Conservation (phyloP, 2,113 vertebrate species). For the Bubalus kerabau region DNA sequence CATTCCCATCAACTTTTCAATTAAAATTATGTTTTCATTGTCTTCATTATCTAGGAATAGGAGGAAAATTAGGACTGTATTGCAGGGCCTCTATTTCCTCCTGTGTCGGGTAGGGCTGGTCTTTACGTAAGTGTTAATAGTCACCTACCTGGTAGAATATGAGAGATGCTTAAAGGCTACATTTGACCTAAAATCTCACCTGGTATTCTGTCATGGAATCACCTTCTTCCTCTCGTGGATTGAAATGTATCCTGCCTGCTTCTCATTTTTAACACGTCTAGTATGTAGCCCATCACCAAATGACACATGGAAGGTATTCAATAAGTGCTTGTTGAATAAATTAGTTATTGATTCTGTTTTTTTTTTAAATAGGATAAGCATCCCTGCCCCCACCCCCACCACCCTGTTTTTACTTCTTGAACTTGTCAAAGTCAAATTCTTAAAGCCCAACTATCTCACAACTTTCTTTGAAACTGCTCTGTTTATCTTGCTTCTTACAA, state of each 20-base stretch:
- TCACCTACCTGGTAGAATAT: background rate
- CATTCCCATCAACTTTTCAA: background rate
- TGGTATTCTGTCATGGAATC: background rate
- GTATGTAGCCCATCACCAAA: background rate
- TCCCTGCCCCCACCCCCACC: background rate
- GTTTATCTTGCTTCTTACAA: constrained; percentile 5
- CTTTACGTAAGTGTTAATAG: background rate
- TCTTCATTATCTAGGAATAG: background rate
- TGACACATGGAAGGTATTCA: background rate
- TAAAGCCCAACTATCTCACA: background rate
- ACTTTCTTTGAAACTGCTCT: background rate
- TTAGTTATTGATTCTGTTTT: background rate
- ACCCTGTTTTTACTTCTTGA: background rate
- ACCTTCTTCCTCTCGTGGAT: background rate
- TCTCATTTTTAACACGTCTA: constrained; percentile 15
- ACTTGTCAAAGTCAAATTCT: background rate
- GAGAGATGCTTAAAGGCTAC: background rate
- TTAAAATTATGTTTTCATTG: background rate
- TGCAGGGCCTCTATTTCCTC: background rate
- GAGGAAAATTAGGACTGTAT: background rate
- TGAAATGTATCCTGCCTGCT: background rate
- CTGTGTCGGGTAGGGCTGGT: background rate
- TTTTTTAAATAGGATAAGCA: background rate
- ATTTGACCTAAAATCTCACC: constrained; percentile 1
- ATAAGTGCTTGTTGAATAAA: background rate